Evolutionary conservation across 2,797 vertebrate genomes (phyloP).

Genomic region (Mareca strepera): DNA sequence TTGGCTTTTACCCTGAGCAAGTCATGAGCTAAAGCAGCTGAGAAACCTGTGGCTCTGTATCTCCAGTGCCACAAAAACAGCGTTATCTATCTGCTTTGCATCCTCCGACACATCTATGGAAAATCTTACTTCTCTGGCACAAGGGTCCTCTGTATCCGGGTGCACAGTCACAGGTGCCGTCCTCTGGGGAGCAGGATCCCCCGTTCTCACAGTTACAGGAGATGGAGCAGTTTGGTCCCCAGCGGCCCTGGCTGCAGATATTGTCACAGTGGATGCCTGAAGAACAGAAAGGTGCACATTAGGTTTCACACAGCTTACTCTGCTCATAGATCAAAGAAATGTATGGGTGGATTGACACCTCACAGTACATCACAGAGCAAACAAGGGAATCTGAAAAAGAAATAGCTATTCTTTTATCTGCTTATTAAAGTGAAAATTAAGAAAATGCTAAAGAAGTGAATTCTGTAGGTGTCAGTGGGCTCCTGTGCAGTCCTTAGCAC

Average conservation of each 20-base stretch:
- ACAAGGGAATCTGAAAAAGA: background rate
- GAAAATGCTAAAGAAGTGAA: slow-evolving; percentile 5
- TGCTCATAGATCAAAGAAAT: background rate
- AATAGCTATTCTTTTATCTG: slow-evolving; percentile 48
- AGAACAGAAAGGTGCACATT: background rate
- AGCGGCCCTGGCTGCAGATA: slow-evolving; percentile 89
- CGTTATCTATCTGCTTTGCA: background rate
- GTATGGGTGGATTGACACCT: background rate
- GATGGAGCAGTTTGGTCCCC: slow-evolving; percentile 97
- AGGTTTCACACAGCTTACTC: background rate
- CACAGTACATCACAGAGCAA: background rate
- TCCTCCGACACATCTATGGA: background rate
- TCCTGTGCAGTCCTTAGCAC: background rate
- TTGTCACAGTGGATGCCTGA: slow-evolving; percentile 95
- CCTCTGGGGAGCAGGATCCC: slow-evolving; percentile 94
- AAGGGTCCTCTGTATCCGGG: slow-evolving; percentile 93
- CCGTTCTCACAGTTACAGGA: slow-evolving; percentile 96
- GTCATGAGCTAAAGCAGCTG: background rate
- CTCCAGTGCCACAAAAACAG: background rate
- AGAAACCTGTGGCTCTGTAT: background rate
- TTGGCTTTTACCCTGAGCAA: background rate
- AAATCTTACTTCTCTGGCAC: slow-evolving; percentile 95
- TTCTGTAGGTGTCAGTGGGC: background rate
- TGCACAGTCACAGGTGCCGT: slow-evolving; percentile 94
- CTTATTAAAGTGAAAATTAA: slow-evolving; percentile 53